Percentiles rank a stretch among this genome's conserved stretches.
Evolutionary conservation across 2,113 vertebrate genomes (phyloP).

Genomic region (Heterocephalus glaber): DNA sequence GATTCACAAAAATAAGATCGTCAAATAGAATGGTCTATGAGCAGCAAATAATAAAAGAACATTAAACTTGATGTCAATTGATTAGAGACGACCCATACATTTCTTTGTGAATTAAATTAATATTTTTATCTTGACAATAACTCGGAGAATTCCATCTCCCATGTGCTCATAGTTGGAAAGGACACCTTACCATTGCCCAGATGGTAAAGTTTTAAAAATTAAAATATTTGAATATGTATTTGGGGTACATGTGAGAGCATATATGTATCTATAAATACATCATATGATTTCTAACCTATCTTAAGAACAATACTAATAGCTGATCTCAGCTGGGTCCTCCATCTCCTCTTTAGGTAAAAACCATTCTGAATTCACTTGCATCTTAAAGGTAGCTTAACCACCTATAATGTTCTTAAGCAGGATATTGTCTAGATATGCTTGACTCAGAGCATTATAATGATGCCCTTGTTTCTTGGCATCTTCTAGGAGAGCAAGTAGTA

Average conservation of each 20-base stretch:
- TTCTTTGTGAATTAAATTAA: slow-evolving; percentile 11
- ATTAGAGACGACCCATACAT: neutral
- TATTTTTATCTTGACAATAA: neutral
- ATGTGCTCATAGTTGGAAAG: neutral
- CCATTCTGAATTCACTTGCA: neutral
- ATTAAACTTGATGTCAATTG: neutral
- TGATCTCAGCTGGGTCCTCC: neutral
- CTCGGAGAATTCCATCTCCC: neutral
- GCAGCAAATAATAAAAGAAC: neutral
- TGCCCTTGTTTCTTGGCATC: neutral
- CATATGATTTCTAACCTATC: neutral
- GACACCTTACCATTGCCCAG: neutral
- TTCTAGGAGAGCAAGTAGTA: neutral
- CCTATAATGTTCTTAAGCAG: neutral
- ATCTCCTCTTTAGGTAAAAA: neutral
- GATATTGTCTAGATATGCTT: neutral
- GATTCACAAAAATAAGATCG: neutral
- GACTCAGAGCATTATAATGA: neutral
- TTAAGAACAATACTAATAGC: neutral
- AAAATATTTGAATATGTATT: neutral
- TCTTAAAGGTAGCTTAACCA: slow-evolving; percentile 22
- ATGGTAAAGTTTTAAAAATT: neutral
- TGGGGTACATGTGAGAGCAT: neutral
- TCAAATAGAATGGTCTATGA: neutral
- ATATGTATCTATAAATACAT: neutral